Conservation (phyloP, 1,140 invertebrate species). For the Belonocnema kinseyi region DNA sequence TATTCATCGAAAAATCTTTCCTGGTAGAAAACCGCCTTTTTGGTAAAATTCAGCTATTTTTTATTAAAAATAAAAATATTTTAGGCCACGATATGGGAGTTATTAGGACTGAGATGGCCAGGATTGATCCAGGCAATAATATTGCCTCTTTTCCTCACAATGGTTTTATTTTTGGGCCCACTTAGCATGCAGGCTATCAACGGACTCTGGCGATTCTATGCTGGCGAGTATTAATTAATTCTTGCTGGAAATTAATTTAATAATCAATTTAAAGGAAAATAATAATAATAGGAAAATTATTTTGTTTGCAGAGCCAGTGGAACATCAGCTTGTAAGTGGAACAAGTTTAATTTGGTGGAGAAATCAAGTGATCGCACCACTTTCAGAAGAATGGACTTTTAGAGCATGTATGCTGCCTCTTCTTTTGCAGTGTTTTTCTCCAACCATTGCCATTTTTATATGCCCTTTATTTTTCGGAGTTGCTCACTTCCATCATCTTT, state of each 20-base stretch:
- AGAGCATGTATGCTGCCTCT: slow-evolving; percentile 95
- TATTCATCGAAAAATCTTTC: too few species aligned
- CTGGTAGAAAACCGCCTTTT: too few species aligned
- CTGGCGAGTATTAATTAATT: slow-evolving; percentile 76
- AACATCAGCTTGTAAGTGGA: slow-evolving; percentile 85
- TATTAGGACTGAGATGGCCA: slow-evolving; percentile 85
- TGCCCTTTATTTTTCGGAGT: slow-evolving; percentile 95
- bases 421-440: slow-evolving; percentile 88
- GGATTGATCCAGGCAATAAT: slow-evolving; percentile 85
- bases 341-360: slow-evolving; percentile 90
- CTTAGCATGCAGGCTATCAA: slow-evolving; percentile 83
- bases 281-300: too few species aligned
- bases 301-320: slow-evolving; percentile 80
- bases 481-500: slow-evolving; percentile 94
- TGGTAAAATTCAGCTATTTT: too few species aligned
- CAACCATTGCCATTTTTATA: slow-evolving; percentile 85
- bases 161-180: slow-evolving; percentile 90
- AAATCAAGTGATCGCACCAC: slow-evolving; percentile 92
- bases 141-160: slow-evolving; percentile 88
- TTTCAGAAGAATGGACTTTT: slow-evolving; percentile 97
- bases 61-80: slow-evolving; percentile 19
- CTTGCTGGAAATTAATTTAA: slow-evolving; percentile 10
- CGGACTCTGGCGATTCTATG: slow-evolving; percentile 82
- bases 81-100: slow-evolving; percentile 81
- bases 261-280: slow-evolving; percentile 14